Conservation (phyloP, 53 echinoderm and acorn worm genomes). For the Stichopus horrens region DNA sequence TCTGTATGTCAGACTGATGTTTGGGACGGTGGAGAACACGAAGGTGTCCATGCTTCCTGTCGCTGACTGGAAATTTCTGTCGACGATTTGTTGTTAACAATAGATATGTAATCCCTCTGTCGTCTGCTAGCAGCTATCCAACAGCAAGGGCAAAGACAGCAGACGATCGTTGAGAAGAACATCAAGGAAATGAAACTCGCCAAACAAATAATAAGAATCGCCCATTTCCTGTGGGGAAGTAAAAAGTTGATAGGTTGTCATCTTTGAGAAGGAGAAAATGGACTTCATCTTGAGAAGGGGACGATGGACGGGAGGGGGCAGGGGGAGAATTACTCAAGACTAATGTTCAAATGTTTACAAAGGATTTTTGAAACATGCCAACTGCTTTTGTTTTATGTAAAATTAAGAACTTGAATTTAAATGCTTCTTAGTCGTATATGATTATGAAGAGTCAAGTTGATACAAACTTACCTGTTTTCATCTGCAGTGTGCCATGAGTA, state of each 20-base stretch:
- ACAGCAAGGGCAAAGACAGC: conserved; percentile 28
- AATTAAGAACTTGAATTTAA: too few species aligned
- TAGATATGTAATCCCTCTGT: conserved; percentile 12
- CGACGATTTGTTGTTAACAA: background rate
- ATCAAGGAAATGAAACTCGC: background rate
- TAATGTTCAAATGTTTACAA: too few species aligned
- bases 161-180: background rate
- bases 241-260: background rate
- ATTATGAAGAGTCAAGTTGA: too few species aligned
- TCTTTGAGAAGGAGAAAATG: too few species aligned
- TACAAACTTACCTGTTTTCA: too few species aligned
- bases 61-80: background rate
- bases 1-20: background rate
- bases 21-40: background rate
- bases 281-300: too few species aligned
- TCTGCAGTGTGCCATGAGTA: too few species aligned
- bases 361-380: too few species aligned
- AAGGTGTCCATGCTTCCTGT: background rate
- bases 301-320: too few species aligned
- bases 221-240: background rate
- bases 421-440: too few species aligned
- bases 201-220: conserved; percentile 6
- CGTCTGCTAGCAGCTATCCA: conserved; percentile 15
- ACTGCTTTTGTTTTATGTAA: too few species aligned
- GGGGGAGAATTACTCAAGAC: too few species aligned